Evolutionary conservation across 2,888 invertebrate genomes (phyloP).

Genomic region (Polydrusus cervinus): DNA sequence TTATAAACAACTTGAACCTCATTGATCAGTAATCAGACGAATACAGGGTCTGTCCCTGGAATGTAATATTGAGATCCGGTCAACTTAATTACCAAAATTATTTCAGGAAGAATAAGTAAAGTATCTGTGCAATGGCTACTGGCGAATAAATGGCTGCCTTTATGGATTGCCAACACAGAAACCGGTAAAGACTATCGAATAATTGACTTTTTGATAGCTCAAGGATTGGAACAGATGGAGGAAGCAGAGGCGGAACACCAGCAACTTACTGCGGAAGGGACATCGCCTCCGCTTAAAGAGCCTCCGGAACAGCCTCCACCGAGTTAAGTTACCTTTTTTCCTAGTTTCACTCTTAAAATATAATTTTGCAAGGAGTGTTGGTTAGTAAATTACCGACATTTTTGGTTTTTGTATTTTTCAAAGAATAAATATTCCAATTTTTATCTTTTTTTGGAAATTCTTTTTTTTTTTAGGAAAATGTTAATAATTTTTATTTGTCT

Average conservation of each 20-base stretch:
- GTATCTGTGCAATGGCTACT: conserved; percentile 79
- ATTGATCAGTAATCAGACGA: too few species aligned
- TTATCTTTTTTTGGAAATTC: too few species aligned
- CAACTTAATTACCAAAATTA: too few species aligned
- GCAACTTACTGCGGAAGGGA: neutral
- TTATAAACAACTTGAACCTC: too few species aligned
- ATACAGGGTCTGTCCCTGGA: too few species aligned
- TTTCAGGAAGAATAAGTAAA: conserved; percentile 74
- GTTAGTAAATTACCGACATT: too few species aligned
- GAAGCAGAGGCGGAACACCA: conserved; percentile 56
- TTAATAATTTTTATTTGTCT: too few species aligned
- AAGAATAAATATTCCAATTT: too few species aligned
- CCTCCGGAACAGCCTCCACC: conserved; percentile 21
- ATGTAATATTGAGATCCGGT: too few species aligned
- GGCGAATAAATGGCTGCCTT: conserved; percentile 79
- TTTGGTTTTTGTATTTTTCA: too few species aligned
- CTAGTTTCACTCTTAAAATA: neutral
- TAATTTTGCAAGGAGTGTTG: too few species aligned
- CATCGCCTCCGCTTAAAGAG: neutral
- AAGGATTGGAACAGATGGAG: conserved; percentile 64
- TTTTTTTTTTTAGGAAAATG: too few species aligned
- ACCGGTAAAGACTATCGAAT: conserved; percentile 71
- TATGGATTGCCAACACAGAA: conserved; percentile 76
- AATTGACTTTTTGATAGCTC: conserved; percentile 68
- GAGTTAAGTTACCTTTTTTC: conserved; percentile 8